Base-by-base conservation (phyloP, 1,140 invertebrate species). In the Wasmannia auropunctata region DNA sequence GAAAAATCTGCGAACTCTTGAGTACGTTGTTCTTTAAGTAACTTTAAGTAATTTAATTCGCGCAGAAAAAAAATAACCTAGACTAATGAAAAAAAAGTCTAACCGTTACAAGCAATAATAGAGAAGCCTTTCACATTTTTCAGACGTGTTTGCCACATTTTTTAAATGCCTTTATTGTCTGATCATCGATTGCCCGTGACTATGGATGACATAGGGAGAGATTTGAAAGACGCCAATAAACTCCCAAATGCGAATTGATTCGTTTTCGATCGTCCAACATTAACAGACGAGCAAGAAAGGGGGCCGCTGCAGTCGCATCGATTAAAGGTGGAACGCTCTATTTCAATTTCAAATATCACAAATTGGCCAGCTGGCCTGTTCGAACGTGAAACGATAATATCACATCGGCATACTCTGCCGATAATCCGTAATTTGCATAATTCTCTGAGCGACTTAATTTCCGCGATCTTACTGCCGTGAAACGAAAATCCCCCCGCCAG, bases 281-380 rank as follows among this genome's bases (percentile, higher is more conserved):
- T 46, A 77, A 77, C 10, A 43, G 19, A 60, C 11, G 25, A 76
- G 54, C 31, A 34, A 58, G 40, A 43, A 75, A 58, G 37, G 37
- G 3, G 11, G 16, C 28, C 43, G 5, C 40, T 58, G 16, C 43
- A 34, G 11, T 75, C 46, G 65, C 72, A 74, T 80, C 83, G 83
- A 89, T 90, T 90, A 90, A 89, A 88, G 37, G 28, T 54, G 25
- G 49, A 37, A 84, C 46, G 22, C 87, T 89, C 87, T 79, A 89
- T 90, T 90, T 90, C 85, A 90, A 89, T 90, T 90, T 89, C 74
- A 90, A 90, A 89, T 87, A 89, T 65, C 40, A 37, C 40, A 60
- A 74, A 80, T 85, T 22, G 22, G 22, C 25, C 16, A 56, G 72
- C 56, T 58, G 11, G 86, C 25, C 63, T 54, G 74, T 87, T 70